Base-by-base conservation (phyloP, 2,888 invertebrate species). In the Salticus scenicus region DNA sequence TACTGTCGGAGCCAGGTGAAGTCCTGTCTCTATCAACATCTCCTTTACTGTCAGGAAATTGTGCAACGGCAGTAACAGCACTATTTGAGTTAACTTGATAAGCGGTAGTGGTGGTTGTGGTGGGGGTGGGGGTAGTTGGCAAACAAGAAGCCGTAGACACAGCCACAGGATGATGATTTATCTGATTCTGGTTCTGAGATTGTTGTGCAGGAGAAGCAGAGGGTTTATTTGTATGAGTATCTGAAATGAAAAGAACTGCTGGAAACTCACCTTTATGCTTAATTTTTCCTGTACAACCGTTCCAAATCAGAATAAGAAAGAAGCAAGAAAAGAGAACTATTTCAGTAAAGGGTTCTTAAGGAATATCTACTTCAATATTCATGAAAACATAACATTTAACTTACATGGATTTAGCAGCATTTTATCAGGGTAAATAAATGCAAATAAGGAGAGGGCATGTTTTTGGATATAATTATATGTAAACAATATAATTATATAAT, bases 1-100 rank as follows among this genome's bases (percentile, higher is more conserved):
- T 88, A 41, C 88, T 88, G 64, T 89, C 89, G 7, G 89, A 89
- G n/a, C 87, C 85, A 1, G 89, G 89, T 66, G 88, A 88, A 8
- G 69, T 78, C 12, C 84, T 76, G 28, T 86, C 88, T 37, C 78
- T 80, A 30, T 88, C 87, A 12, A 73, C 20, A 28, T 89, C 88
- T 30, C 71, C 12, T 66, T 88, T 87, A 28, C 42, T 37, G 71
- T 88, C 88, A 8, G 84, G 66, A 63, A 74, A 72, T n/a, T 69
- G 74, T 27, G 85, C 71, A 57, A 10, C 37, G 30, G 78, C 33
- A 74, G 63, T 30, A 7, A 10, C 37, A 41, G 78, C 33, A 74
- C 70, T 30, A 7, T 64, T 74, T n/a, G 76, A 79, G 57, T 86
- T 86, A 69, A 86, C 75, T 75, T 64, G 85, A 37, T 72, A 70